Base-by-base conservation (phyloP, 2,113 vertebrate genomes). In the Lasiurus borealis region DNA sequence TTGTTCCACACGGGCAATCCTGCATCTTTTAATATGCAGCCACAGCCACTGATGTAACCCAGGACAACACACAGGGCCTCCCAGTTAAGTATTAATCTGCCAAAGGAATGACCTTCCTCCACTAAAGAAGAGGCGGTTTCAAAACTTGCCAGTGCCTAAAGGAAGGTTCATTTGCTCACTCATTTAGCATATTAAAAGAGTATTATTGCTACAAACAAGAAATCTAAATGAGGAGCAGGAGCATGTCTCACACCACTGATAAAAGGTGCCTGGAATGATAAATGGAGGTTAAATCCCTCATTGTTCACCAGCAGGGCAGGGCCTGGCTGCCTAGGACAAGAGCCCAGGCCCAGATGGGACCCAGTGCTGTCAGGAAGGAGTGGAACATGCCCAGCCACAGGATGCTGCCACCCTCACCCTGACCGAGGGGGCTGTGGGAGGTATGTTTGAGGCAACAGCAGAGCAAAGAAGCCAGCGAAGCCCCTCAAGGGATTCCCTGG, bases 111-210 rank as follows among this genome's bases (percentile, higher is more conserved):
- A 98, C 98, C 98, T 98, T 97, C 98, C 95, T 31, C 90, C 11
- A 1, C 93, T 54, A 75, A 92, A 97, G 97, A 95, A 93, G 97
- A 83, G 95, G 94, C 68, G 96, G 82, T 97, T 96, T 80, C 95
- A 96, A 97, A 97, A 97, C 85, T 94, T 0, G 10, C 14, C 94
- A 97, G 12, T 5, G 3, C 59, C 59, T 4, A 66, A 87, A 97
- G 86, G 96, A 97, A 98, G 97, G 96, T 94, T 98, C 97, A 95
- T 97, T 97, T 98, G 97, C 76, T 95, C 57, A 68, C 98, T 98
- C 98, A 97, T 98, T 97, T 97, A 98, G 97, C 97, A 97, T 97
- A 98, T 98, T 98, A 98, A 98, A 98, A 98, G 97, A 95, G 92
- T 94, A 96, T 98, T 98, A 98, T 97, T 98, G 98, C 97, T 96